Evolutionary conservation across 2,113 vertebrate species (phyloP).

Genomic region (Antechinus stuartii): DNA sequence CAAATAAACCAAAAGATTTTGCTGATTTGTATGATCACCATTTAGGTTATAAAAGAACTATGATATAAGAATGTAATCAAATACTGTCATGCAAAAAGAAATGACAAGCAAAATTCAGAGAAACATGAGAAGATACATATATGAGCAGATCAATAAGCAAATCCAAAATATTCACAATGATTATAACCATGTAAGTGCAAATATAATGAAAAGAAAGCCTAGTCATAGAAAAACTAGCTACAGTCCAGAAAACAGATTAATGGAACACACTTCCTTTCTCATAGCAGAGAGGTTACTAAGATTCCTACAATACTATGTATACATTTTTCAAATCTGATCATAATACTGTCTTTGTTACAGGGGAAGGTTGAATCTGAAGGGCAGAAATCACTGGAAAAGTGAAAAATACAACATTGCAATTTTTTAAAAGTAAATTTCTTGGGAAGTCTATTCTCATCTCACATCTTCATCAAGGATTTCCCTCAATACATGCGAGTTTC

Average conservation of each 20-base stretch:
- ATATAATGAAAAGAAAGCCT: not conserved
- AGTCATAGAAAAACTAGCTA: not conserved
- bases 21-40: not conserved
- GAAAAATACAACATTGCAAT: not conserved
- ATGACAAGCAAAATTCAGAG: not conserved
- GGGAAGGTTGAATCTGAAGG: not conserved
- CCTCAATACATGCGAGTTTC: not conserved
- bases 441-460: not conserved
- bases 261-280: not conserved
- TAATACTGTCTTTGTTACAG: not conserved
- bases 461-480: not conserved
- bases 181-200: not conserved
- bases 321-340: not conserved
- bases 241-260: not conserved
- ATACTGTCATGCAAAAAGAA: not conserved
- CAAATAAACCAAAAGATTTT: not conserved
- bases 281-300: not conserved
- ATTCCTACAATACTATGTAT: not conserved
- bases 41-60: not conserved
- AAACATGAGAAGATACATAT: not conserved
- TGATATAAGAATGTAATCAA: not conserved
- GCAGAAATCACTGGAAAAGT: not conserved
- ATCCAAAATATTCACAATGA: not conserved
- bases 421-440: not conserved
- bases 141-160: not conserved